Evolutionary conservation across 92 coral and sea anemone species (phyloP).

Genomic region (Epizoanthus rinbou): DNA sequence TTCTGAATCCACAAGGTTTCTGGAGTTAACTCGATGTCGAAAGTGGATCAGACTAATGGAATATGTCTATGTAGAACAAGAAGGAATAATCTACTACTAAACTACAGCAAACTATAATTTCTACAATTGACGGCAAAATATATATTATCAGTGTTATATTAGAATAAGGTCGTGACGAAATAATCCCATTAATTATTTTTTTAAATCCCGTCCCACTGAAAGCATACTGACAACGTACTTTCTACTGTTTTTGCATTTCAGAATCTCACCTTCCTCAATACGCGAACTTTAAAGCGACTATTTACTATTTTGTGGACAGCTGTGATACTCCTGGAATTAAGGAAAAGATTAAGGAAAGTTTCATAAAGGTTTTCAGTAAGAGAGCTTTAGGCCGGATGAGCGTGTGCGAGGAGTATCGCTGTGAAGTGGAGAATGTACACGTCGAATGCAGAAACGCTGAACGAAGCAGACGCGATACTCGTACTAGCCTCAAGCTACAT

Average conservation of each 20-base stretch:
- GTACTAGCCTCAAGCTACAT: neutral
- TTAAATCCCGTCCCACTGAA: too few species aligned
- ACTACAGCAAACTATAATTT: too few species aligned
- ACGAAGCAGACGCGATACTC: neutral
- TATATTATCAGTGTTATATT: too few species aligned
- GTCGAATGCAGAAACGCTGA: neutral
- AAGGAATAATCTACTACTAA: too few species aligned
- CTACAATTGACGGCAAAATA: too few species aligned
- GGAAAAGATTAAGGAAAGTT: neutral
- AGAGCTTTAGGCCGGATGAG: neutral
- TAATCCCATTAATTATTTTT: too few species aligned
- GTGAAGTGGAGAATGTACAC: neutral
- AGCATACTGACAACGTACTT: too few species aligned
- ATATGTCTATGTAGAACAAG: too few species aligned
- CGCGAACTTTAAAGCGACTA: neutral
- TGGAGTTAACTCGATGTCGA: too few species aligned
- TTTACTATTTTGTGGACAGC: neutral
- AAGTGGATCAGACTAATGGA: too few species aligned
- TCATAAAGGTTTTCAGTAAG: neutral
- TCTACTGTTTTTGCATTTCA: neutral
- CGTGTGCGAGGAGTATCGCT: neutral
- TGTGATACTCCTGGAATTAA: neutral
- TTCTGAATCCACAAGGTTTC: too few species aligned
- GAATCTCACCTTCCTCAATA: neutral
- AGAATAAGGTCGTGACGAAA: too few species aligned